phyloP scores from a whole-genome alignment of 2,113 vertebrate species.

The Opisthocomus hoazin region DNA sequence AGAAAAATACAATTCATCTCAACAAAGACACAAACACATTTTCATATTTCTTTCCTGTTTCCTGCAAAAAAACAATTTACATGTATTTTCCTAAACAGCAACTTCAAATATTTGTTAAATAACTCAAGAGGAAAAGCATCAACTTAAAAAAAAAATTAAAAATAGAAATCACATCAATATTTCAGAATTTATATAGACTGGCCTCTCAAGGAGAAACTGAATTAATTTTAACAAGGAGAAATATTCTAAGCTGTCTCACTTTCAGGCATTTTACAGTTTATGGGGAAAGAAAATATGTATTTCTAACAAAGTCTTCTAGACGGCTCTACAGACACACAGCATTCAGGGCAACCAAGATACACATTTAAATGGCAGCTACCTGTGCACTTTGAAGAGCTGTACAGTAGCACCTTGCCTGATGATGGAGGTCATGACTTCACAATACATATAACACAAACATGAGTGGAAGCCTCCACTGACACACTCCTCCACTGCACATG shows the following conservation, averaged over 20 bases:
- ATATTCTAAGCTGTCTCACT: not conserved
- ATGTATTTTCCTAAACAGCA: not conserved
- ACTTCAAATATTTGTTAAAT: not conserved
- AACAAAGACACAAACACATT: not conserved
- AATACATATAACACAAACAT: not conserved
- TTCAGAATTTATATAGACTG: not conserved
- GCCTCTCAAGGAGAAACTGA: not conserved
- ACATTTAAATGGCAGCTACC: not conserved
- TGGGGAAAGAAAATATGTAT: not conserved
- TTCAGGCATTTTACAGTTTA: not conserved
- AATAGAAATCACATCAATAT: not conserved
- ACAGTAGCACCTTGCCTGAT: not conserved
- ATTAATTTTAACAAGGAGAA: not conserved
- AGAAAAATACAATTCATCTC: not conserved
- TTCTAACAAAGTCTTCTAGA: not conserved
- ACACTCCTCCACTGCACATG: not conserved
- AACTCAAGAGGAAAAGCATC: not conserved
- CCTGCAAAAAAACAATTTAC: not conserved
- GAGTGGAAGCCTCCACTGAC: not conserved
- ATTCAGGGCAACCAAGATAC: not conserved
- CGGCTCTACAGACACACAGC: not conserved
- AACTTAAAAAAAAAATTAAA: not conserved
- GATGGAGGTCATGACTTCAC: not conserved
- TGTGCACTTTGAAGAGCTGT: not conserved
- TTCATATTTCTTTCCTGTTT: not conserved